Conservation (phyloP, 2,113 vertebrate genomes). For the Tachysurus vachellii region DNA sequence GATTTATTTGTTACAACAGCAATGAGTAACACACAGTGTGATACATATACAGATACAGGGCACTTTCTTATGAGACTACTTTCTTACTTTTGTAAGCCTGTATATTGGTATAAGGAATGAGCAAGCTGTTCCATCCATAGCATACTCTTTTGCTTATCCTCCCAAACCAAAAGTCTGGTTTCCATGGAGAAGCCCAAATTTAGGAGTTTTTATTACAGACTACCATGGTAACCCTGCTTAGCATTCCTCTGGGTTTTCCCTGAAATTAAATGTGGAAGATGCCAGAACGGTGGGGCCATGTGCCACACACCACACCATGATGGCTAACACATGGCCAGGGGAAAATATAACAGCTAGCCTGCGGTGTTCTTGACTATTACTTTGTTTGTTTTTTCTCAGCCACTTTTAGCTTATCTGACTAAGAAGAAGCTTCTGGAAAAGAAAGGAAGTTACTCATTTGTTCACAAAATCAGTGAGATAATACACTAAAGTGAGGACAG, state of each 20-base stretch:
- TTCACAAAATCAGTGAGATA: background rate
- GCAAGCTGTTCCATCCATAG: background rate
- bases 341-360: constrained; percentile 39
- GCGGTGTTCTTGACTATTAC: constrained; percentile 4
- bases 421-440: constrained; percentile 11
- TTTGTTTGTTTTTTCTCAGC: background rate
- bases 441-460: constrained; percentile 17
- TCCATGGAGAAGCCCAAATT: constrained; percentile 43
- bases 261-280: constrained; percentile 27
- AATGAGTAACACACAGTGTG: background rate
- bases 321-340: constrained; percentile 29
- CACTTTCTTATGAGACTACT: background rate
- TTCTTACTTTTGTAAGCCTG: background rate
- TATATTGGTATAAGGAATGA: constrained; percentile 21
- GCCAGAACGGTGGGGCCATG: constrained; percentile 31
- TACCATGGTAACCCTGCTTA: constrained; percentile 41
- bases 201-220: constrained; percentile 42
- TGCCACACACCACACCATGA: constrained; percentile 43
- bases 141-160: constrained; percentile 31
- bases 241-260: constrained; percentile 48
- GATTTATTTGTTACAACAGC: background rate
- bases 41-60: background rate
- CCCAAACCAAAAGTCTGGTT: constrained; percentile 48
- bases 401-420: constrained; percentile 4
- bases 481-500: constrained; percentile 4